phyloP scores from a whole-genome alignment of 2,797 vertebrate species.

The Gymnodraco acuticeps region DNA sequence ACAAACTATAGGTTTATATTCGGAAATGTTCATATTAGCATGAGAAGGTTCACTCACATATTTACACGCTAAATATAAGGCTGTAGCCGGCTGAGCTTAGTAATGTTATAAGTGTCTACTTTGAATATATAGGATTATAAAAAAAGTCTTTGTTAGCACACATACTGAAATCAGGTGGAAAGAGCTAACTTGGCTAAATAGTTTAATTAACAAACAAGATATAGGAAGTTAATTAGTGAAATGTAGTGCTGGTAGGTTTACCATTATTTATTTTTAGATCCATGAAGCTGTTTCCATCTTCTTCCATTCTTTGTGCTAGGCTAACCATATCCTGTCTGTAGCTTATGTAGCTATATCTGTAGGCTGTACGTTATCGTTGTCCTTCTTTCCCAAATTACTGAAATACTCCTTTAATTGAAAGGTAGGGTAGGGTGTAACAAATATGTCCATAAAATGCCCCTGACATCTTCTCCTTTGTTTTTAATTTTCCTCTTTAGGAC shows the following conservation, averaged over 20 bases:
- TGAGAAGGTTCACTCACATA: background rate
- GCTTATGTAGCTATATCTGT: background rate
- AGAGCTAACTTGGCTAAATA: background rate
- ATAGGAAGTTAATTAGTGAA: background rate
- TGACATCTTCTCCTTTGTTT: background rate
- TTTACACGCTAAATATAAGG: background rate
- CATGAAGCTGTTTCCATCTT: background rate
- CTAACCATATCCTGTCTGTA: background rate
- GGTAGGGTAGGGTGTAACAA: background rate
- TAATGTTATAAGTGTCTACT: too few relatives aligned
- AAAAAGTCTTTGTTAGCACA: background rate
- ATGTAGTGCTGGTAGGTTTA: background rate
- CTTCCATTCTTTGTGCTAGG: background rate
- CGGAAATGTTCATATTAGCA: background rate
- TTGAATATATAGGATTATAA: too few relatives aligned
- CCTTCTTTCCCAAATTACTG: background rate
- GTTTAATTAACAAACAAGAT: background rate
- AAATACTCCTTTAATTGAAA: background rate
- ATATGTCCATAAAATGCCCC: background rate
- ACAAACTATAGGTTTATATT: background rate
- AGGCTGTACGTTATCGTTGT: too few relatives aligned
- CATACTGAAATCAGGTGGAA: background rate
- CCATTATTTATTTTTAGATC: background rate
- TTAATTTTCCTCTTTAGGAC: constrained; percentile 51
- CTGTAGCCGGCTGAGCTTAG: background rate